Evolutionary conservation across 2,888 invertebrate species (phyloP).

Genomic region (Aspidiotus destructor): DNA sequence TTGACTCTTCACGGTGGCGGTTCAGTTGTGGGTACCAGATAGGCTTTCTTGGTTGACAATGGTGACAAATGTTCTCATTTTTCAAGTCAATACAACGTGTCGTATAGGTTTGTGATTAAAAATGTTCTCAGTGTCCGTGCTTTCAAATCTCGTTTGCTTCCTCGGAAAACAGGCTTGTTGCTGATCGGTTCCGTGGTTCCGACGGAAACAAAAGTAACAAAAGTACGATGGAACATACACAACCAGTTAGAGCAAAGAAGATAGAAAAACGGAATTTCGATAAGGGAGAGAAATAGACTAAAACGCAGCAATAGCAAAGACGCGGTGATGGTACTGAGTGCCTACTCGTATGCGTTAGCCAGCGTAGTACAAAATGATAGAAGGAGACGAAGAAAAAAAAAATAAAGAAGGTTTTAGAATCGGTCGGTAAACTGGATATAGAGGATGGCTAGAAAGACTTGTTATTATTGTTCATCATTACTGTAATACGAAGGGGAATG

Average conservation of each 20-base stretch:
- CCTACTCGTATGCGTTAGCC: too few relatives aligned
- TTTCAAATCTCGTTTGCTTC: constrained; percentile 27
- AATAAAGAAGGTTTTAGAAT: constrained; percentile 20
- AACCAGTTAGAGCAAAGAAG: constrained; percentile 15
- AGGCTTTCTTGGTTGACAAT: too few relatives aligned
- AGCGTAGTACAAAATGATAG: constrained; percentile 11
- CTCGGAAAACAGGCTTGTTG: constrained; percentile 31
- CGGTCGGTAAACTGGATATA: constrained; percentile 31
- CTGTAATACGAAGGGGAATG: constrained; percentile 14
- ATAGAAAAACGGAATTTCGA: constrained; percentile 17
- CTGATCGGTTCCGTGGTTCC: constrained; percentile 11
- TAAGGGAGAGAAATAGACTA: constrained; percentile 6
- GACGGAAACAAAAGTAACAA: constrained; percentile 17
- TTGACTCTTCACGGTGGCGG: too few relatives aligned
- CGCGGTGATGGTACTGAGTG: too few relatives aligned
- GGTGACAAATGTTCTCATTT: too few relatives aligned
- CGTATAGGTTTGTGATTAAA: too few relatives aligned
- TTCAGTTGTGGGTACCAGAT: too few relatives aligned
- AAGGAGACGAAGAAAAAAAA: constrained; percentile 27
- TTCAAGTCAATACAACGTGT: too few relatives aligned
- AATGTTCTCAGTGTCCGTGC: not conserved
- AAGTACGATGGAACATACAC: constrained; percentile 22
- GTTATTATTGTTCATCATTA: constrained; percentile 29
- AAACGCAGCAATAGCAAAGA: not conserved
- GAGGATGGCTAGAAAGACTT: constrained; percentile 29